These are phyloP conservation scores for Physella acuta DNA, from an alignment of 1,140 invertebrate genomes.

Conservation along the genomic window DNA sequence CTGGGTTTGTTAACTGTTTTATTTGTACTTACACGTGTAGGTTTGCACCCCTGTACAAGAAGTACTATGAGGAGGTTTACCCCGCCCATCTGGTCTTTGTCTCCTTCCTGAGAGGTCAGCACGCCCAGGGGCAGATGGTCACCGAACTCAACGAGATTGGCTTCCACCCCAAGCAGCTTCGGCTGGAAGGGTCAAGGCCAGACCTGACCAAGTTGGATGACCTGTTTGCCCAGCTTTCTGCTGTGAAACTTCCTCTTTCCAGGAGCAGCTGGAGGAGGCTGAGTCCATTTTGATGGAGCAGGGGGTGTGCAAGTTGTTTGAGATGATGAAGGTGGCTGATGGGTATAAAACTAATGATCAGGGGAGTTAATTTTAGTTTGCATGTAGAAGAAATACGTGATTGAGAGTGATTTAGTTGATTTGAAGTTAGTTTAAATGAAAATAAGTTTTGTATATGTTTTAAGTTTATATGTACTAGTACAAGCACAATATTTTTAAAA, in stretches of 20 bases:
- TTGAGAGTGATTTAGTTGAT: too few species aligned
- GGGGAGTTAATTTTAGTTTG: too few species aligned
- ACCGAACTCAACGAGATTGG: slow-evolving; percentile 32
- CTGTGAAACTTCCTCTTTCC: slow-evolving; percentile 40
- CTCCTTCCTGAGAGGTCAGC: slow-evolving; percentile 52
- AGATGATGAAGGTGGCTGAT: background rate
- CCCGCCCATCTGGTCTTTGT: slow-evolving; percentile 56
- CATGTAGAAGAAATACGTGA: too few species aligned
- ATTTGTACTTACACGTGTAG: slow-evolving; percentile 28
- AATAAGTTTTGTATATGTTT: too few species aligned
- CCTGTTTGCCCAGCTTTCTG: slow-evolving; percentile 50
- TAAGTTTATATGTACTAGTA: too few species aligned
- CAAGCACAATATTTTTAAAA: too few species aligned
- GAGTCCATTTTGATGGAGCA: background rate
- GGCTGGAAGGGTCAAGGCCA: slow-evolving; percentile 46
- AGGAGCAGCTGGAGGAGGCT: slow-evolving; percentile 25
- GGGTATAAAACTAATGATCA: background rate
- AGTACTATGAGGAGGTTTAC: slow-evolving; percentile 54
- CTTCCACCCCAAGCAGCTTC: slow-evolving; percentile 47
- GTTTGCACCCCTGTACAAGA: slow-evolving; percentile 49
- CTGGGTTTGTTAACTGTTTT: too few species aligned
- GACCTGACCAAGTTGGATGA: slow-evolving; percentile 57
- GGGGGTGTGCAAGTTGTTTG: slow-evolving; percentile 1
- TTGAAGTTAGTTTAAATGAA: too few species aligned
- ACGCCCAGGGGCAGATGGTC: slow-evolving; percentile 51